A percentile compares a stretch with the other conserved stretches of the same genome.
phyloP scores from a whole-genome alignment of 2,113 vertebrate species.

The Prietella phreatophila region DNA sequence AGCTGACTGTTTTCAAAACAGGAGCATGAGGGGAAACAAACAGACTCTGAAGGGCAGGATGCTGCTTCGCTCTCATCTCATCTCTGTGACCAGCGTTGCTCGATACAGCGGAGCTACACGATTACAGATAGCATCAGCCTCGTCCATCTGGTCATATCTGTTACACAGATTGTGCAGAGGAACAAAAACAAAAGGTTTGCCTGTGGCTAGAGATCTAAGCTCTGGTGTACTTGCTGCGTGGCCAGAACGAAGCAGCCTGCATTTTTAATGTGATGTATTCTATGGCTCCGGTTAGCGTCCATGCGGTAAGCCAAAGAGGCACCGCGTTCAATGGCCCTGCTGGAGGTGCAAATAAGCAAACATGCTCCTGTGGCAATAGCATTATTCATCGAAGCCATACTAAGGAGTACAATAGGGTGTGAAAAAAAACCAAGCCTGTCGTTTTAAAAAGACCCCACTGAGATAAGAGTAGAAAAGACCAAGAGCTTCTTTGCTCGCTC shows the following conservation, averaged over 20 bases:
- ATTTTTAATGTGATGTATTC: not conserved
- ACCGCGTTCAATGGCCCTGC: constrained; percentile 38
- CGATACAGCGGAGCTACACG: not conserved
- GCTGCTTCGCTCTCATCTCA: not conserved
- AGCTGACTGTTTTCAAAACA: not conserved
- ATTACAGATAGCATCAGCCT: not conserved
- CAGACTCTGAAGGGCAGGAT: not conserved
- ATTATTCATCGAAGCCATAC: not conserved
- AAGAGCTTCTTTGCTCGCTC: not conserved
- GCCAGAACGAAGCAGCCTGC: not conserved
- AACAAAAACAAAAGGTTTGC: not conserved
- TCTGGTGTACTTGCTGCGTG: not conserved
- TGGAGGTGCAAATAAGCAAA: not conserved
- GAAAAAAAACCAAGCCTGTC: not conserved
- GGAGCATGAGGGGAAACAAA: not conserved
- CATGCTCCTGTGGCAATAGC: not conserved
- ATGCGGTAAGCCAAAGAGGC: constrained; percentile 47
- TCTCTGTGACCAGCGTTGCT: not conserved
- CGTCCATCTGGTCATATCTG: not conserved
- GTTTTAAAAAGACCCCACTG: not conserved
- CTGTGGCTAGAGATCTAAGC: not conserved
- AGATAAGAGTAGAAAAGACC: no score
- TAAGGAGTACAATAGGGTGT: not conserved
- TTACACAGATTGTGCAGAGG: no score
- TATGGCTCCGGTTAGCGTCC: not conserved